Percentiles rank a stretch among this genome's conserved stretches.
These are phyloP conservation scores for Ormyrus labotus DNA, from an alignment of 2,888 invertebrate genomes.

Conservation along the genomic window DNA sequence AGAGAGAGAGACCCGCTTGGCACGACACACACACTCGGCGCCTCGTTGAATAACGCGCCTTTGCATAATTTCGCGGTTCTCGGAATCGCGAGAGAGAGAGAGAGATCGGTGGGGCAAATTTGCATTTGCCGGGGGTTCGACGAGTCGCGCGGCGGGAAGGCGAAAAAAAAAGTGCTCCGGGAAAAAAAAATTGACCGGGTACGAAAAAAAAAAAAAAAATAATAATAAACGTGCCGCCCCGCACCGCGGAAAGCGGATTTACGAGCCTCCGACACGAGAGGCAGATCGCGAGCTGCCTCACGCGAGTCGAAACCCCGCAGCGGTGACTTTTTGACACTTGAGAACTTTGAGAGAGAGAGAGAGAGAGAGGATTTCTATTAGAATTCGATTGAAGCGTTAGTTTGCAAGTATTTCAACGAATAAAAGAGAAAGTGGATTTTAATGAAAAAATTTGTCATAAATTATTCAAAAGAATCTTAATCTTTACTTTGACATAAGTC, in stretches of 20 bases:
- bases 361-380: not conserved
- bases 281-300: not conserved
- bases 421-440: too few relatives aligned
- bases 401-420: too few relatives aligned
- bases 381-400: too few relatives aligned
- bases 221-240: not conserved
- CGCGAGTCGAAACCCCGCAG: not conserved
- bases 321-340: constrained; percentile 4
- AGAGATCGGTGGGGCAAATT: not conserved
- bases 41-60: not conserved
- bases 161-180: not conserved
- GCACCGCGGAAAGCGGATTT: not conserved
- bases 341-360: not conserved
- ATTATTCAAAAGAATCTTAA: too few relatives aligned
- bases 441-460: too few relatives aligned
- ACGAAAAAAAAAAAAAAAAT: not conserved
- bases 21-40: not conserved
- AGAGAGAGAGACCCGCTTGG: not conserved
- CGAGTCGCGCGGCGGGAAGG: not conserved
- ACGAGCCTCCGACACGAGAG: constrained; percentile 11
- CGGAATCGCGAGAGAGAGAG: too few relatives aligned
- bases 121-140: not conserved
- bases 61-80: constrained; percentile 12
- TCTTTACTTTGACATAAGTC: too few relatives aligned
- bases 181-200: not conserved